Evolutionary conservation across 2,797 vertebrate species (phyloP).

Genomic region (Parambassis ranga): DNA sequence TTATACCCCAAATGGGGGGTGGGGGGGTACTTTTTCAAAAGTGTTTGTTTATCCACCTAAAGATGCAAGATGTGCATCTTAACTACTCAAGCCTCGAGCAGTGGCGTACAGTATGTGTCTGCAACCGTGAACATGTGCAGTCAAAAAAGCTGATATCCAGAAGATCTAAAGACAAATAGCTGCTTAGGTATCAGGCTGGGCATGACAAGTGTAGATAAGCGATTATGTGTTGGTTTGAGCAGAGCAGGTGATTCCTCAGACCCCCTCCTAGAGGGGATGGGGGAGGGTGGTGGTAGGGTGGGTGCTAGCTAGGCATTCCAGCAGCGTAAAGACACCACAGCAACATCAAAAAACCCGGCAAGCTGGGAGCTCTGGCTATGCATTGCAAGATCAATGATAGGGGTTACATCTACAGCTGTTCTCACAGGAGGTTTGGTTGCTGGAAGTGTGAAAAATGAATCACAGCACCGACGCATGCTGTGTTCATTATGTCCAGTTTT

Average conservation of each 20-base stretch:
- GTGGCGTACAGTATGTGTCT: background rate
- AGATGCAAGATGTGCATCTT: background rate
- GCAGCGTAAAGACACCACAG: slow-evolving; percentile 30
- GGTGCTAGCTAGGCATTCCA: slow-evolving; percentile 23
- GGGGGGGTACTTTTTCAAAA: background rate
- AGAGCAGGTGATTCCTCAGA: slow-evolving; percentile 65
- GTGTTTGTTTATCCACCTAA: background rate
- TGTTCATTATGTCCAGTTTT: slow-evolving; percentile 51
- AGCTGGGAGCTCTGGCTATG: slow-evolving; percentile 41
- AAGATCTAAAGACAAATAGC: slow-evolving; percentile 61
- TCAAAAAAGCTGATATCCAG: slow-evolving; percentile 35
- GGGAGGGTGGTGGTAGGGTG: slow-evolving; percentile 20
- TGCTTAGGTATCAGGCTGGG: slow-evolving; percentile 32
- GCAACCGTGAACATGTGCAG: background rate
- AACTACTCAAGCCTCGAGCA: slow-evolving; percentile 19
- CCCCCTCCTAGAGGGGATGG: slow-evolving; percentile 33
- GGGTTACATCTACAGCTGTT: slow-evolving; percentile 59
- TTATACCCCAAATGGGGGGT: no score
- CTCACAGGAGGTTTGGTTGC: slow-evolving; percentile 57
- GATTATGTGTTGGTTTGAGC: slow-evolving; percentile 65
- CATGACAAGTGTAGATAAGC: slow-evolving; percentile 69
- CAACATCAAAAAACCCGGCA: slow-evolving; percentile 65
- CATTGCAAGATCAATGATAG: slow-evolving; percentile 67
- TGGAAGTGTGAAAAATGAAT: slow-evolving; percentile 63
- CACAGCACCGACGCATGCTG: slow-evolving; percentile 15